A percentile compares a stretch with the other conserved stretches of the same genome.
Conservation (phyloP, 2,888 invertebrate species). For the Sinelater perroti region DNA sequence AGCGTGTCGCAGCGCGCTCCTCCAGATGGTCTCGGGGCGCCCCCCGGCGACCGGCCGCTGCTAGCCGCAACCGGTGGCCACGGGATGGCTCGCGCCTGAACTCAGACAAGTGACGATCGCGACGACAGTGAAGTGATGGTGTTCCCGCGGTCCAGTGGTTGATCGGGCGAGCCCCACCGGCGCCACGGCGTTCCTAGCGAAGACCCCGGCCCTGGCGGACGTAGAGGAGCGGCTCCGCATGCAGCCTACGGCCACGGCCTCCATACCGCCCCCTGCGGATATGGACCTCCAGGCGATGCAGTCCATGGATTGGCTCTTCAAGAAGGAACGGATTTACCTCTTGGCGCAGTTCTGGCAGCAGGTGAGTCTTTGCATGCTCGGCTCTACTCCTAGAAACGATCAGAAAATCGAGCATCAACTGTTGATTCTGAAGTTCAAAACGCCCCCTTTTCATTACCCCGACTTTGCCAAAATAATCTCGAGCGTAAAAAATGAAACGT, state of each 20-base stretch:
- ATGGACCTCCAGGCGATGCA: slow-evolving; percentile 94
- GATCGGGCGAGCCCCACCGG: slow-evolving; percentile 37
- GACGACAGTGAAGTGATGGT: no score
- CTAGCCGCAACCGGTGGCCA: no score
- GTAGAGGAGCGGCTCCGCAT: slow-evolving; percentile 65
- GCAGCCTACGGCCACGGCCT: slow-evolving; percentile 74
- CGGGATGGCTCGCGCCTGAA: no score
- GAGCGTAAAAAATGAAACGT: no score
- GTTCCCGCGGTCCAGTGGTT: slow-evolving; percentile 38
- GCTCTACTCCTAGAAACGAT: neutral
- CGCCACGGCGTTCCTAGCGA: slow-evolving; percentile 49
- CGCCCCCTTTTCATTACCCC: no score
- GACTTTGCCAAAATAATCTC: no score
- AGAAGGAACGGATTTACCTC: slow-evolving; percentile 93
- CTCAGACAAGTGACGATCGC: no score
- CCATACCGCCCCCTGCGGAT: slow-evolving; percentile 73
- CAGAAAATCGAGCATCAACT: no score
- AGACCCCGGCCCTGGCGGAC: slow-evolving; percentile 50
- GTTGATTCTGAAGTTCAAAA: no score
- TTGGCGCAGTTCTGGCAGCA: slow-evolving; percentile 97
- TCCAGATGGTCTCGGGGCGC: no score
- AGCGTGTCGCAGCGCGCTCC: no score
- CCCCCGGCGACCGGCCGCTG: no score
- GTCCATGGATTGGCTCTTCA: slow-evolving; percentile 96
- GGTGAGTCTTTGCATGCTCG: slow-evolving; percentile 67